These are phyloP conservation scores for Mya arenaria DNA, from an alignment of 1,140 invertebrate genomes.

Conservation along the genomic window DNA sequence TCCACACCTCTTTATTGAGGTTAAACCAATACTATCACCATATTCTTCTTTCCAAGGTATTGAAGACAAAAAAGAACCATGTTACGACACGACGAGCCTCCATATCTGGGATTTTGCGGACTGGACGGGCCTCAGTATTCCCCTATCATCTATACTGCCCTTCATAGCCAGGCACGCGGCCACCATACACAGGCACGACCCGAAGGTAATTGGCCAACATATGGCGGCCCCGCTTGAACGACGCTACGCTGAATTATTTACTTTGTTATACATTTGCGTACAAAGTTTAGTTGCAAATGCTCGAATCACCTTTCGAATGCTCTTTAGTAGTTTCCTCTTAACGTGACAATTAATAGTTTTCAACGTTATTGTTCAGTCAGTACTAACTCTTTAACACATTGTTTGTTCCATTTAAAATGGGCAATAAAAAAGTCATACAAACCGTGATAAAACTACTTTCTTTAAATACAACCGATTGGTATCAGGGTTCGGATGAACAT, in stretches of 20 bases:
- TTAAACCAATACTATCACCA: neutral
- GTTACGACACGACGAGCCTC: conserved; percentile 46
- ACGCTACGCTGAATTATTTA: neutral
- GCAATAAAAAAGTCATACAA: too few relatives aligned
- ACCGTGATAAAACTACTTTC: too few relatives aligned
- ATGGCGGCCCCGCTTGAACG: neutral
- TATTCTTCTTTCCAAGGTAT: neutral
- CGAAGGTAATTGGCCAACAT: conserved; percentile 30
- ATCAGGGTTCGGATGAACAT: too few relatives aligned
- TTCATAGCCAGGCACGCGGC: conserved; percentile 27
- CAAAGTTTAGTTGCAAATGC: too few relatives aligned
- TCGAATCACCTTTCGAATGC: too few relatives aligned
- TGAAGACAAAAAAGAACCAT: conserved; percentile 11
- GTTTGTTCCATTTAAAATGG: too few relatives aligned
- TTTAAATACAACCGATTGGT: too few relatives aligned
- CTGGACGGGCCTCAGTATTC: conserved; percentile 32
- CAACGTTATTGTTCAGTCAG: too few relatives aligned
- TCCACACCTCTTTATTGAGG: neutral
- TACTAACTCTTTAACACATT: too few relatives aligned
- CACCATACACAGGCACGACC: conserved; percentile 37
- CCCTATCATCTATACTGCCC: conserved; percentile 17
- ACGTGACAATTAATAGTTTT: too few relatives aligned
- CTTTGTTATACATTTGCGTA: neutral
- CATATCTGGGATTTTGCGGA: conserved; percentile 38
- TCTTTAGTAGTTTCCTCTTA: too few relatives aligned